Conservation (phyloP, 2,888 invertebrate genomes). For the Phalera bucephala region DNA sequence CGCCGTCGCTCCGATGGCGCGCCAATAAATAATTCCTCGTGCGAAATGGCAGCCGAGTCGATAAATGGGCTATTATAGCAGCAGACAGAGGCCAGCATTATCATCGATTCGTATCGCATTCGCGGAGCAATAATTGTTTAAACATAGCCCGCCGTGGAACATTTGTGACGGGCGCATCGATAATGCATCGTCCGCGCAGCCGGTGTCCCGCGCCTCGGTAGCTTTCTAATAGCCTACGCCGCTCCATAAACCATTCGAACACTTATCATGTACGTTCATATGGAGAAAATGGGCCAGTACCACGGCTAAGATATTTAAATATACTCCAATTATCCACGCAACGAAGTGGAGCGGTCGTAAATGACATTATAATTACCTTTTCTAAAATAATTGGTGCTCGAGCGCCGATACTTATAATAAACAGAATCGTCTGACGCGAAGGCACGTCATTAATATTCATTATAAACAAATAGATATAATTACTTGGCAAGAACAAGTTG, state of each 20-base stretch:
- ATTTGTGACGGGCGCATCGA: slow-evolving; percentile 66
- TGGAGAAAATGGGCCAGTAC: slow-evolving; percentile 24
- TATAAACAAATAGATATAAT: slow-evolving; percentile 80
- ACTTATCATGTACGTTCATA: background rate
- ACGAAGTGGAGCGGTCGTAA: slow-evolving; percentile 47
- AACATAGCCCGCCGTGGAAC: slow-evolving; percentile 68
- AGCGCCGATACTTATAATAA: slow-evolving; percentile 63
- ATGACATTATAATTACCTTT: slow-evolving; percentile 60
- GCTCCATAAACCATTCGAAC: background rate
- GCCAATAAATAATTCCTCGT: slow-evolving; percentile 74
- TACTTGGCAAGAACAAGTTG: slow-evolving; percentile 70
- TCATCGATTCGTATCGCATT: slow-evolving; percentile 77
- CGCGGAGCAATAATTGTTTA: slow-evolving; percentile 75
- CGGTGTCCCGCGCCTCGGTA: slow-evolving; percentile 47
- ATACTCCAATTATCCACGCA: slow-evolving; percentile 47
- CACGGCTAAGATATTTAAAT: slow-evolving; percentile 47
- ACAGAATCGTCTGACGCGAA: slow-evolving; percentile 56
- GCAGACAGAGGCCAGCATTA: slow-evolving; percentile 76
- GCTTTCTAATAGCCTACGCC: slow-evolving; percentile 63
- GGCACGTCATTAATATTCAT: slow-evolving; percentile 74
- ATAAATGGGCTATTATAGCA: slow-evolving; percentile 79
- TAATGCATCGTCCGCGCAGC: no score
- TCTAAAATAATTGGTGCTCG: slow-evolving; percentile 67
- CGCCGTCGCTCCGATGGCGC: slow-evolving; percentile 65
- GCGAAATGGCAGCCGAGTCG: slow-evolving; percentile 70